Evolutionary conservation across 2,113 vertebrate species (phyloP).

Genomic region (Petroica traversi): DNA sequence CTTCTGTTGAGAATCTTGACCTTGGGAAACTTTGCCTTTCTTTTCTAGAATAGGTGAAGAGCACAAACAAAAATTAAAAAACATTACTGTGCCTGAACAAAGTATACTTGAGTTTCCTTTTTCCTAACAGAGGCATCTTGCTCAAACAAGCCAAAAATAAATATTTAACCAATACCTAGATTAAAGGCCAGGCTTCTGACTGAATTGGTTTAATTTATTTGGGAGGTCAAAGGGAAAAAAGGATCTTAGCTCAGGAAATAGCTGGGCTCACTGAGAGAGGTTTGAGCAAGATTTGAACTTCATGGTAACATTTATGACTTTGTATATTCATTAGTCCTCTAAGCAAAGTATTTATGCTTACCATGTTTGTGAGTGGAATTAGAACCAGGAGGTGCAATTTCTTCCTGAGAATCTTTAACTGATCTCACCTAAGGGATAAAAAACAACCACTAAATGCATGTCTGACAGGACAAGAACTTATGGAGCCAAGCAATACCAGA

Average conservation of each 20-base stretch:
- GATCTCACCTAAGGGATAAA: constrained; percentile 22
- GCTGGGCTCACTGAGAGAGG: neutral
- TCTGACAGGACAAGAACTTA: neutral
- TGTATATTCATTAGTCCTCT: neutral
- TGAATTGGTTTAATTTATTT: neutral
- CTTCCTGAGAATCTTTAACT: neutral
- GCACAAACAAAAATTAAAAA: neutral
- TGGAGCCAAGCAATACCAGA: neutral
- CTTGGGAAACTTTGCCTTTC: neutral
- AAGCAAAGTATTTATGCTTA: neutral
- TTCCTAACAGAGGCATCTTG: neutral
- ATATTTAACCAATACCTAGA: neutral
- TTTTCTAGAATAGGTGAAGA: neutral
- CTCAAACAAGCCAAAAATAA: neutral
- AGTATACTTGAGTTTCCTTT: neutral
- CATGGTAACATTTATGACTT: neutral
- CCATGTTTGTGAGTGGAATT: neutral
- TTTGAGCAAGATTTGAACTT: neutral
- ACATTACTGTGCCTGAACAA: neutral
- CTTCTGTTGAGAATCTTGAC: neutral
- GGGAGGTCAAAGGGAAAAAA: neutral
- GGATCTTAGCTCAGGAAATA: neutral
- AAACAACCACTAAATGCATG: neutral
- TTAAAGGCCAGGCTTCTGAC: neutral
- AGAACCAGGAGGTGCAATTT: neutral